phyloP scores from a whole-genome alignment of 2,113 vertebrate species.

The Numida meleagris region DNA sequence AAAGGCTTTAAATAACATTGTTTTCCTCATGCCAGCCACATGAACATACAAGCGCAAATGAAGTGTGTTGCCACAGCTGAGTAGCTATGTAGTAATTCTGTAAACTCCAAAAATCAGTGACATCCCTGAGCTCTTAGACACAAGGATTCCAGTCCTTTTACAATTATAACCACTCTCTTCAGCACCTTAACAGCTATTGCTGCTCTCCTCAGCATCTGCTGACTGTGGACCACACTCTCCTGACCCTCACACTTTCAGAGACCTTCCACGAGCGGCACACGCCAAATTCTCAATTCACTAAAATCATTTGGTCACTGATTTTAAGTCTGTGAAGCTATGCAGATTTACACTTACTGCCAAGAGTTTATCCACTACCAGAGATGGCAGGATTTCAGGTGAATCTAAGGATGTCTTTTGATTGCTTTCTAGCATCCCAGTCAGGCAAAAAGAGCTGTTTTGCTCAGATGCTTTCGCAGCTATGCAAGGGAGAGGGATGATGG shows the following conservation, averaged over 20 bases:
- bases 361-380: not conserved
- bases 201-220: not conserved
- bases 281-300: not conserved
- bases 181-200: not conserved
- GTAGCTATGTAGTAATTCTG: not conserved
- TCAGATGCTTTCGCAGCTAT: not conserved
- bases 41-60: not conserved
- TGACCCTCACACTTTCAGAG: not conserved
- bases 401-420: not conserved
- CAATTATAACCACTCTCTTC: not conserved
- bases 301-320: not conserved
- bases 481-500: not conserved
- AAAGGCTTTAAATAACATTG: not conserved
- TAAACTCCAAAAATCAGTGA: not conserved
- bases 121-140: not conserved
- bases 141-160: not conserved
- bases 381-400: not conserved
- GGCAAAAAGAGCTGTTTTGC: not conserved
- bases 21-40: not conserved
- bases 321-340: accelerated
- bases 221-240: not conserved
- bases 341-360: not conserved
- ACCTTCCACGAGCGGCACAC: accelerated
- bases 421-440: not conserved
- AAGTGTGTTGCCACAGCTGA: not conserved